Conservation (phyloP, 2,888 invertebrate species). For the Mechanitis mazaeus region DNA sequence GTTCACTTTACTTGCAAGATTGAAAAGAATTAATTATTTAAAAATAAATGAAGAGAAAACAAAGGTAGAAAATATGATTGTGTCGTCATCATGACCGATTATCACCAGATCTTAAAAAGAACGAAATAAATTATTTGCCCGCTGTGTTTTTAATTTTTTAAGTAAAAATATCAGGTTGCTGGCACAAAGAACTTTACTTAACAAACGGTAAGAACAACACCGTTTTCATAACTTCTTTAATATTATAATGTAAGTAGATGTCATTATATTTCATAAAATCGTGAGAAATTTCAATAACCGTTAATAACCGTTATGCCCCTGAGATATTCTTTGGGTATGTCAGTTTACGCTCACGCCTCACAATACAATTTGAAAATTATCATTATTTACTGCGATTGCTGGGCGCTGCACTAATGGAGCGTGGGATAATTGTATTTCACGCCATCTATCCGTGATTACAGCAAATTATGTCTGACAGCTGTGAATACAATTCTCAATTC, state of each 20-base stretch:
- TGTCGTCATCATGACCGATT: no score
- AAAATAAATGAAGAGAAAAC: no score
- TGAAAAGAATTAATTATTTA: no score
- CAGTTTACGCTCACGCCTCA: constrained; percentile 26
- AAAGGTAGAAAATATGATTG: no score
- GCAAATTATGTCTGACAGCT: constrained; percentile 7
- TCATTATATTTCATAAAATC: constrained; percentile 17
- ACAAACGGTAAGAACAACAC: no score
- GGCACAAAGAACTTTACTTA: no score
- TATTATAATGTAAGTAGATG: constrained; percentile 10
- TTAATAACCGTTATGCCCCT: constrained; percentile 27
- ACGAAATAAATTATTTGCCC: no score
- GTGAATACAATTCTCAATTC: constrained; percentile 1
- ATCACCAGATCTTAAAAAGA: no score
- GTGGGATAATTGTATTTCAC: constrained; percentile 26
- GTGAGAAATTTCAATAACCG: constrained; percentile 36
- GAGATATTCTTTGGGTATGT: constrained; percentile 29
- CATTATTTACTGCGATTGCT: constrained; percentile 26
- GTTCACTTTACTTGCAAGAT: no score
- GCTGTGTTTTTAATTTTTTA: no score
- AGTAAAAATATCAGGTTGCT: no score
- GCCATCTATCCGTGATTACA: constrained; percentile 26
- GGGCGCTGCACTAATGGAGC: constrained; percentile 13
- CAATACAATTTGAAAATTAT: constrained; percentile 34
- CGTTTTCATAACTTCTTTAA: no score